Conservation (phyloP, 2,888 invertebrate genomes). For the Sialis lutaria region DNA sequence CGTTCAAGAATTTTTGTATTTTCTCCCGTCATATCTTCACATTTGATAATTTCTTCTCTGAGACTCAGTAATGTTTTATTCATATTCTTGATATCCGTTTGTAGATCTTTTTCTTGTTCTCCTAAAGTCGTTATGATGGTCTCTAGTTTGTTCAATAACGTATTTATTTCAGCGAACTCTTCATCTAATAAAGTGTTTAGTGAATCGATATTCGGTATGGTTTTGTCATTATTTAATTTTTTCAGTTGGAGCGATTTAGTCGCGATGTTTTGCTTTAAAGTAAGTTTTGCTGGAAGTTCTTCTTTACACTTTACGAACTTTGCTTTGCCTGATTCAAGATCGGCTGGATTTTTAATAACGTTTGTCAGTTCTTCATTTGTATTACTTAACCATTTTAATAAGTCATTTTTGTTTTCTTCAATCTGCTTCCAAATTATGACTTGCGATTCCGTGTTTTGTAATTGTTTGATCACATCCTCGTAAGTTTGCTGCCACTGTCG, state of each 20-base stretch:
- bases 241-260: constrained; percentile 65
- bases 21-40: constrained; percentile 78
- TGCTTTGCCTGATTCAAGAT: constrained; percentile 63
- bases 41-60: constrained; percentile 70
- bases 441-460: constrained; percentile 73
- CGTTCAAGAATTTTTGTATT: constrained; percentile 68
- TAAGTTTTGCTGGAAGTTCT: constrained; percentile 62
- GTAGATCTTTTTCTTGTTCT: constrained; percentile 54
- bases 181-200: constrained; percentile 49
- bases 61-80: constrained; percentile 54
- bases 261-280: constrained; percentile 57
- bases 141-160: constrained; percentile 57
- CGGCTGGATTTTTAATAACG: constrained; percentile 58
- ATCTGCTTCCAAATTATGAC: constrained; percentile 87
- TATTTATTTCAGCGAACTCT: constrained; percentile 58
- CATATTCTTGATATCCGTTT: constrained; percentile 50
- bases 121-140: constrained; percentile 53
- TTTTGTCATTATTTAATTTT: constrained; percentile 53
- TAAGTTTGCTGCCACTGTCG: constrained; percentile 53
- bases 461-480: constrained; percentile 51
- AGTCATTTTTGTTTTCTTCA: constrained; percentile 67
- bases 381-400: constrained; percentile 68
- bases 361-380: constrained; percentile 61
- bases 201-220: constrained; percentile 48
- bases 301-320: constrained; percentile 70